phyloP scores from a whole-genome alignment of 2,113 vertebrate species.

The Numida meleagris region DNA sequence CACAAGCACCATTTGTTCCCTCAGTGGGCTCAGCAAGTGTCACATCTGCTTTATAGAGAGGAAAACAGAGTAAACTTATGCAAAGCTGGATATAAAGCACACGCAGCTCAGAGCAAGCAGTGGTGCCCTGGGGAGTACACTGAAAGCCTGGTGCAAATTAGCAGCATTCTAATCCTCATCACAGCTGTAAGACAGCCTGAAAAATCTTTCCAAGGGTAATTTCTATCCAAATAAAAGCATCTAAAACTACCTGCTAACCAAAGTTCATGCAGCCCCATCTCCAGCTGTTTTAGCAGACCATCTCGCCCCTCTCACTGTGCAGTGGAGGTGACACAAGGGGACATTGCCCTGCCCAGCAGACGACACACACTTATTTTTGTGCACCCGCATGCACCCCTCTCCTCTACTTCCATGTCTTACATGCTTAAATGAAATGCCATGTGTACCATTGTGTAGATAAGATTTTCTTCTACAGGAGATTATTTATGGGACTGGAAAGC shows the following conservation, averaged over 20 bases:
- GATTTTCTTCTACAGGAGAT: not conserved
- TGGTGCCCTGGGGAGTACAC: not conserved
- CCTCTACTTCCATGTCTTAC: not conserved
- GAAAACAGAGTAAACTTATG: not conserved
- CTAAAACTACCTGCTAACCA: not conserved
- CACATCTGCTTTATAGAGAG: not conserved
- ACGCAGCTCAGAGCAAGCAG: not conserved
- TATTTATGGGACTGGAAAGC: not conserved
- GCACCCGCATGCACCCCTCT: not conserved
- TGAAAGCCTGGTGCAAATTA: not conserved
- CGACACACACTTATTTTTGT: not conserved
- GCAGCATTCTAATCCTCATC: not conserved
- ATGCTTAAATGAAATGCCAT: not conserved
- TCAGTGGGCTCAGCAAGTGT: not conserved
- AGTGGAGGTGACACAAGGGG: not conserved
- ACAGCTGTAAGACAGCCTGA: not conserved
- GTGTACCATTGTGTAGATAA: fast-evolving
- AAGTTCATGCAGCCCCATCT: not conserved
- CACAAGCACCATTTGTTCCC: not conserved
- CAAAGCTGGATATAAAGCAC: not conserved
- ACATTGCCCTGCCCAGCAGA: not conserved
- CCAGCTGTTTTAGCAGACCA: not conserved
- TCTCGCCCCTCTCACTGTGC: not conserved
- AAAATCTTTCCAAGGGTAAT: not conserved
- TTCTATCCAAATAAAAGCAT: not conserved